phyloP scores from a whole-genome alignment of 2,113 vertebrate genomes.

The Narcine bancroftii region DNA sequence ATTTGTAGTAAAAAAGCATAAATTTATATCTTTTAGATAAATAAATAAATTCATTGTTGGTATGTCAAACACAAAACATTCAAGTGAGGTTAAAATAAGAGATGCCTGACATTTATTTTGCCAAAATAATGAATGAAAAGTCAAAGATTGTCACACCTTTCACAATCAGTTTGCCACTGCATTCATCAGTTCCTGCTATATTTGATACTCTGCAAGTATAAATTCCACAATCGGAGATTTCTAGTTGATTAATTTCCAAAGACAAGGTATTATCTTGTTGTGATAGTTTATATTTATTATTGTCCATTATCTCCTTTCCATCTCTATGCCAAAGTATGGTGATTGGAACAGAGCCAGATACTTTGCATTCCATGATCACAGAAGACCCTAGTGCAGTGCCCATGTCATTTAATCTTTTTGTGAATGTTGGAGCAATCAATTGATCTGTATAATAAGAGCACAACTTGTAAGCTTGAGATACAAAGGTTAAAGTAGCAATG shows the following conservation, averaged over 20 bases:
- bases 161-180: conserved; percentile 73
- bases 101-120: background rate
- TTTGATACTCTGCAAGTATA: conserved; percentile 85
- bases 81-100: background rate
- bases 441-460: conserved; percentile 71
- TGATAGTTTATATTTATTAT: conserved; percentile 76
- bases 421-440: conserved; percentile 85
- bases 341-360: conserved; percentile 88
- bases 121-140: background rate
- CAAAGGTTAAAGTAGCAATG: background rate
- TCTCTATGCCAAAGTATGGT: conserved; percentile 89
- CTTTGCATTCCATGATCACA: conserved; percentile 81
- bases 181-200: conserved; percentile 74
- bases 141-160: conserved; percentile 76
- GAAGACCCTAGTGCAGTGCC: conserved; percentile 76
- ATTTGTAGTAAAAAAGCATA: conserved; percentile 28
- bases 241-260: conserved; percentile 75
- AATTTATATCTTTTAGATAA: background rate
- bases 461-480: conserved; percentile 38
- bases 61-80: background rate
- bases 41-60: background rate
- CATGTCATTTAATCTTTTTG: conserved; percentile 80
- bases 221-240: conserved; percentile 73
- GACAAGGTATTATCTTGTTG: conserved; percentile 78
- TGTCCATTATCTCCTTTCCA: conserved; percentile 73